Conservation (phyloP, 2,888 invertebrate species). For the Rhagium mordax region DNA sequence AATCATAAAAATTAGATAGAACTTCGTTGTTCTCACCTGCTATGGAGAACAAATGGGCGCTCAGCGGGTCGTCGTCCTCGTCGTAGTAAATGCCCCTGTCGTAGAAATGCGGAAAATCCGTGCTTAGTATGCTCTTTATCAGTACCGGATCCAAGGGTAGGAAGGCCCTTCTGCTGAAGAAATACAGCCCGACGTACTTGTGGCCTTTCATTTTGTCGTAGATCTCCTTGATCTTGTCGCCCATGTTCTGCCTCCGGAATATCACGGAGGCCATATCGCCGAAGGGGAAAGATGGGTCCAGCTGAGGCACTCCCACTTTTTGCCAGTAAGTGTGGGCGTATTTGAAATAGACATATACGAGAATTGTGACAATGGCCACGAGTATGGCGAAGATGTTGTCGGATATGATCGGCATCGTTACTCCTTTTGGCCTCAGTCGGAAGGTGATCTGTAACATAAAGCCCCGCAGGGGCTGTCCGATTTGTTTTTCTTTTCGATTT, state of each 20-base stretch:
- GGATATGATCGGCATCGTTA: not conserved
- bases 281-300: slow-evolving; percentile 76
- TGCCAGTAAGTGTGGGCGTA: slow-evolving; percentile 75
- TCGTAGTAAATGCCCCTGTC: slow-evolving; percentile 78
- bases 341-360: slow-evolving; percentile 64
- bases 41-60: slow-evolving; percentile 75
- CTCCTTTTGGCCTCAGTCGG: not conserved
- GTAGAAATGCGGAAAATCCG: slow-evolving; percentile 77
- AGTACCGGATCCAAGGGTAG: slow-evolving; percentile 76
- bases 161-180: slow-evolving; percentile 76
- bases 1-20: not conserved
- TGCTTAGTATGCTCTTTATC: slow-evolving; percentile 73
- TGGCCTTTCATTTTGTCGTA: slow-evolving; percentile 71
- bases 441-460: not conserved
- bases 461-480: no score
- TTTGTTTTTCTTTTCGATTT: no score
- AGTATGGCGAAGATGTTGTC: slow-evolving; percentile 1
- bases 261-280: slow-evolving; percentile 76
- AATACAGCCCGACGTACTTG: slow-evolving; percentile 75
- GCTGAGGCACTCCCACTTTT: slow-evolving; percentile 73
- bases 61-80: slow-evolving; percentile 75
- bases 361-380: slow-evolving; percentile 13
- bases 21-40: slow-evolving; percentile 54
- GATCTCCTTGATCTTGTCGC: slow-evolving; percentile 75
- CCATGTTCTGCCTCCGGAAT: slow-evolving; percentile 74